Base-by-base conservation (phyloP, 1,140 invertebrate species). In the Cephus cinctus region DNA sequence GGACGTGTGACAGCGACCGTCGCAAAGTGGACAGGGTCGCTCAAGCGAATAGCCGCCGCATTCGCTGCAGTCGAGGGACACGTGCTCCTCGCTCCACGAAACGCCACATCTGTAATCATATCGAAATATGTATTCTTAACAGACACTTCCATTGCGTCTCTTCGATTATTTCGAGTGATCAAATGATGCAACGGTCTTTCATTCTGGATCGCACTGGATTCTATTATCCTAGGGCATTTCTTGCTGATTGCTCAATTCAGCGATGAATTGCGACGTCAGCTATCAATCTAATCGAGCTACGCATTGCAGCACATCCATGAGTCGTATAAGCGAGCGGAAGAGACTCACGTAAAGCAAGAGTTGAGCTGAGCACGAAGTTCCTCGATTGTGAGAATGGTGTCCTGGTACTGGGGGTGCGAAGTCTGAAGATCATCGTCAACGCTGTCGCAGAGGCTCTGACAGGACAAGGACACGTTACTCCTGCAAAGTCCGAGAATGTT, bases 41-140 rank as follows among this genome's bases (percentile, higher is more conserved):
- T 84, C 77, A 52, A 91, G 73, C 21, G 87, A 85, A 60, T 90
- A 92, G 35, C 89, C 89, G 25, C 89, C 90, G 67, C 90, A 92
- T 69, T 92, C 90, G 22, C 80, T 78, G 71, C 89, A 92, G 65
- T 89, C 88, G 5, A 89, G 69, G 3, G 87, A 88, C 11, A 89
- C 86, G 60, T 91, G 88, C 47, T 87, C 82, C 57, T 90, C 85
- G 54, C 80, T 81, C 90, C 90, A 92, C 57, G 85, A 87, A 2
- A 91, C 87, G 16, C 89, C 88, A 73, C 89, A 92, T 61, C 85
- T 86, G 68, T 16, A 72, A 52, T 35, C 39, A 54, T n/a, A 43
- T 30, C n/a, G 9, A 57, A 39, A 16, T n/a, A 27, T 6, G 25
- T 27, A n/a, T 8, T n/a, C n/a, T 27, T 27, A 27, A 27, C 6